Evolutionary conservation across 2,797 vertebrate genomes (phyloP).

Genomic region (Pelochelys cantorii): DNA sequence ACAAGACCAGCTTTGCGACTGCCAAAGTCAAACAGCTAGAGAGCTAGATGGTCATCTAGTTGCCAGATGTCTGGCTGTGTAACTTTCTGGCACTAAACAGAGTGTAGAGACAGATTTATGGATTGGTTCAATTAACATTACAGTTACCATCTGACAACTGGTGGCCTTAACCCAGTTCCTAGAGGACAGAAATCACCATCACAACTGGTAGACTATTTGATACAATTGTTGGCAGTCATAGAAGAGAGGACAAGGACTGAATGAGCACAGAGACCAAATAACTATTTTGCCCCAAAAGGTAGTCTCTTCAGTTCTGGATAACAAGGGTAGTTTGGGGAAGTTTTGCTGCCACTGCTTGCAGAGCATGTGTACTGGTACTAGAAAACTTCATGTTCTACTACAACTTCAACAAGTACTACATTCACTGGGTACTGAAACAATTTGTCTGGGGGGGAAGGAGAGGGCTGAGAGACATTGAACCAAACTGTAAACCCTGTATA

Average conservation of each 20-base stretch:
- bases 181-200: conserved; percentile 80
- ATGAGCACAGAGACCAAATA: conserved; percentile 67
- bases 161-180: conserved; percentile 79
- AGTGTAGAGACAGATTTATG: conserved; percentile 80
- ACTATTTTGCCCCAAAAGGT: conserved; percentile 59
- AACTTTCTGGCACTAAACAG: conserved; percentile 80
- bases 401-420: conserved; percentile 30
- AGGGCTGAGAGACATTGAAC: too few relatives aligned
- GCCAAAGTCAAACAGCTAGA: conserved; percentile 77
- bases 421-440: neutral
- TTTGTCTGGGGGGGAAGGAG: too few relatives aligned
- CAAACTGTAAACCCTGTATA: too few relatives aligned
- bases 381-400: conserved; percentile 2
- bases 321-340: conserved; percentile 7
- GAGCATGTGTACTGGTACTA: neutral
- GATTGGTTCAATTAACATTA: conserved; percentile 83
- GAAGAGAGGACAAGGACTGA: conserved; percentile 74
- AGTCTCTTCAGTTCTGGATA: conserved; percentile 54
- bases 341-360: conserved; percentile 9
- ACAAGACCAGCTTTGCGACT: conserved; percentile 73
- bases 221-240: conserved; percentile 76
- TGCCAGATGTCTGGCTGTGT: conserved; percentile 85
- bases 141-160: conserved; percentile 86
- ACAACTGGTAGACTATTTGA: conserved; percentile 81
- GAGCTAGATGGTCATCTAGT: conserved; percentile 76